Evolutionary conservation across 35 echinoderm and acorn worm genomes (phyloP).

Genomic region (Eucidaris tribuloides): DNA sequence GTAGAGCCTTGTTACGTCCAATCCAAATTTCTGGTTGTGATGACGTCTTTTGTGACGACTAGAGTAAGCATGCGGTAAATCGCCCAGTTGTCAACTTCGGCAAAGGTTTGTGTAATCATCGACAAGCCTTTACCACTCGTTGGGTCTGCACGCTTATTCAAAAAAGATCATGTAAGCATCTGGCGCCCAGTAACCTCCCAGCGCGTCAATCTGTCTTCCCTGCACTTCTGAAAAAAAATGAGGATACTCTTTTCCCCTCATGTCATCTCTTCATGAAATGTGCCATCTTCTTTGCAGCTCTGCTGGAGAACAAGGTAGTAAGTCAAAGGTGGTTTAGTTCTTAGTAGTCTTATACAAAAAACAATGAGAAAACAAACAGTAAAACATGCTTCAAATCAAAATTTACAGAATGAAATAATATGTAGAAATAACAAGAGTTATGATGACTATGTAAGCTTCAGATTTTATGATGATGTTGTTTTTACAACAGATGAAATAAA

Average conservation of each 20-base stretch:
- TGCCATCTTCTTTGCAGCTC: slow-evolving; percentile 9
- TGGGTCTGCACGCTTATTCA: slow-evolving; percentile 5
- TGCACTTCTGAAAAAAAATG: slow-evolving; percentile 1
- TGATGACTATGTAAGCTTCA: no score
- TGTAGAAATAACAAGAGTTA: no score
- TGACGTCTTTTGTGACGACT: neutral
- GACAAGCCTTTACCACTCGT: neutral
- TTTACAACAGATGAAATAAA: no score
- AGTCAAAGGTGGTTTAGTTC: slow-evolving; percentile 6
- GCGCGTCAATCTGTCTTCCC: slow-evolving; percentile 13
- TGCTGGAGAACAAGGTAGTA: slow-evolving; percentile 4
- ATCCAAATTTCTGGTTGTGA: neutral
- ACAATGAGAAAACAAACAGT: no score
- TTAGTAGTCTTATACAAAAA: no score
- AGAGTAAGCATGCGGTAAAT: no score
- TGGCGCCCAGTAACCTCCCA: neutral
- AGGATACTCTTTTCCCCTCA: neutral
- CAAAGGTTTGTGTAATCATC: no score
- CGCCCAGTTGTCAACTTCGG: no score
- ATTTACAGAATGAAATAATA: no score
- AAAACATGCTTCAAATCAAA: no score
- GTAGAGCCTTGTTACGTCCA: neutral
- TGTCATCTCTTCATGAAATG: neutral
- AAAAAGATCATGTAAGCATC: slow-evolving; percentile 27
- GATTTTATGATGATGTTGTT: no score